Evolutionary conservation across 2,797 vertebrate species (phyloP), one percentile per base, ranked within the genome.

Genomic region (Nannoperca australis): DNA sequence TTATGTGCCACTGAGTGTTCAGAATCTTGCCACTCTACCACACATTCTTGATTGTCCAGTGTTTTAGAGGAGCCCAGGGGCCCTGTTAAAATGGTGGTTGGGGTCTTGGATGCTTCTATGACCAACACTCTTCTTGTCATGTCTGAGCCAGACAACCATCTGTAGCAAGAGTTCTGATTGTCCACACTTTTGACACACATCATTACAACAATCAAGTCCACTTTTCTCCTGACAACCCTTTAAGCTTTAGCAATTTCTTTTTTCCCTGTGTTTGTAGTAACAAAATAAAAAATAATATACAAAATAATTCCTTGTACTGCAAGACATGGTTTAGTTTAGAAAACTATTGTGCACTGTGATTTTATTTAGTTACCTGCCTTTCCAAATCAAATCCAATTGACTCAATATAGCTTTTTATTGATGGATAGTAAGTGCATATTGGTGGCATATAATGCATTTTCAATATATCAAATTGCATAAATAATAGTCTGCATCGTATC

Each of bases 1-100:
- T 77, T 72, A 64, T 59, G 45, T 58, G 17, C 24, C 32, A 69
- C 54, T 61, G 70, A 78, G 38, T 73, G 65, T 64, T 80, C 27
- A 58, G 54, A 67, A 62, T 44, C 40, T 55, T 40, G 24, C 59
- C 38, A 22, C 24, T 65, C 38, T 30, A 17, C 30, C 1, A 18
- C 32, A 45, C 55, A 71, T 47, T 77, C 47, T 67, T 58, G 3
- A 76, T 63, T 69, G 49, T 68, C 58, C 20, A 34, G 51, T 18
- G 22, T 71, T 81, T 70, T 38, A 71, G 60, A 83, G 7, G 68
- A 62, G 54, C 49, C 2, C 2, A 54, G 56, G 40, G 36, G 30
- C 27, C 17, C 27, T 30, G 14, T 56, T 54, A 12, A 34, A 77
- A 34, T 44, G 53, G 34, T 34, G 22, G 34, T 8, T 42, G 22